Evolutionary conservation across 2,888 invertebrate species (phyloP).

Genomic region (Diarsia mendica): DNA sequence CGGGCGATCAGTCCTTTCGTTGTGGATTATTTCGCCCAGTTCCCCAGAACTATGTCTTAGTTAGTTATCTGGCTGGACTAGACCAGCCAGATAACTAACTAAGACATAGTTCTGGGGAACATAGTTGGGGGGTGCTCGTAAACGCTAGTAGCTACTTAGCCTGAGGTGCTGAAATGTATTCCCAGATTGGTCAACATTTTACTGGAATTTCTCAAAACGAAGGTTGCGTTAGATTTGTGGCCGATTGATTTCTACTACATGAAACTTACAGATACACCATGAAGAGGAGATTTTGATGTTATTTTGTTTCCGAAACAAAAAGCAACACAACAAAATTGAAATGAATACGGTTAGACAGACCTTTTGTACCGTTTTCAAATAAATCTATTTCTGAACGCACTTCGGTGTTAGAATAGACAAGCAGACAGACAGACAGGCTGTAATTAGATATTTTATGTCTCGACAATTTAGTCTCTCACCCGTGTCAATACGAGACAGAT

Average conservation of each 20-base stretch:
- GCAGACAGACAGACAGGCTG: constrained; percentile 4
- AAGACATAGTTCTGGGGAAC: no score
- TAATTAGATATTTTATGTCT: constrained; percentile 30
- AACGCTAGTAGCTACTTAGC: no score
- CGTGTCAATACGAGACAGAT: constrained; percentile 1
- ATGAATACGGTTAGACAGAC: background rate
- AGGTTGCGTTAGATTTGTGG: background rate
- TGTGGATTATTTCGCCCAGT: no score
- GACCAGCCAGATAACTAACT: no score
- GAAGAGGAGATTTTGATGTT: no score
- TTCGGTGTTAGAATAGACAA: constrained; percentile 16
- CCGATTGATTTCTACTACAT: no score
- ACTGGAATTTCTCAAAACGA: background rate
- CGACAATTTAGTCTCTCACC: background rate
- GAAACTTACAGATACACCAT: no score
- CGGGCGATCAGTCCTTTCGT: no score
- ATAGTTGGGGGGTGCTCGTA: no score
- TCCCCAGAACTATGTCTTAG: no score
- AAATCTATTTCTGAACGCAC: constrained; percentile 23
- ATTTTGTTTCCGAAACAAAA: no score
- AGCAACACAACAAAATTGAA: background rate
- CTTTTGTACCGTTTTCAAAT: constrained; percentile 1
- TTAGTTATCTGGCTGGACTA: no score
- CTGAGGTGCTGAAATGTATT: background rate
- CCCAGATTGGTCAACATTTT: background rate